phyloP scores from a whole-genome alignment of 2,113 vertebrate species.

The Triplophysa dalaica region DNA sequence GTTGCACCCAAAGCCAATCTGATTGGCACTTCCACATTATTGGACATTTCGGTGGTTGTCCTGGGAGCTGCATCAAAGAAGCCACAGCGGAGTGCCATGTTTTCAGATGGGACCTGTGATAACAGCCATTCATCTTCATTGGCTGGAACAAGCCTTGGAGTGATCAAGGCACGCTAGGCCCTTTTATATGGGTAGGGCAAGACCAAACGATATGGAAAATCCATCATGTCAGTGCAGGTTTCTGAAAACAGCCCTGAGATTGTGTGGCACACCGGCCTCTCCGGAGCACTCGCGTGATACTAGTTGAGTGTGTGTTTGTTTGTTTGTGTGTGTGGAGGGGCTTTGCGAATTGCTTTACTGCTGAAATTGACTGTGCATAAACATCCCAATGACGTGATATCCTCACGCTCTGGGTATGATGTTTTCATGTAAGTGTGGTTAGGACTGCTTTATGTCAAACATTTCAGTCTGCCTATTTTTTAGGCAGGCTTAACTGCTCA shows the following conservation, averaged over 20 bases:
- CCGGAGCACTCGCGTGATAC: not conserved
- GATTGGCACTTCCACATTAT: constrained; percentile 48
- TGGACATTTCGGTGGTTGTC: constrained; percentile 52
- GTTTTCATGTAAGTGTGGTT: not conserved
- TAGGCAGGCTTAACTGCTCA: too few species aligned
- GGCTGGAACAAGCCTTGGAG: constrained; percentile 62
- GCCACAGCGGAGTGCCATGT: constrained; percentile 56
- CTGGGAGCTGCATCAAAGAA: constrained; percentile 55
- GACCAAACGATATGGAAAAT: constrained; percentile 59
- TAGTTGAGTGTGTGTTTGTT: not conserved
- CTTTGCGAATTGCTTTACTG: not conserved
- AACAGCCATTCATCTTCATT: constrained; percentile 62
- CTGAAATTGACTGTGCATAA: constrained; percentile 14
- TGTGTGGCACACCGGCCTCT: not conserved
- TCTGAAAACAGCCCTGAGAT: constrained; percentile 53
- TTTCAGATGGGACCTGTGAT: constrained; percentile 60
- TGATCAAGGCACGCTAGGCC: constrained; percentile 63
- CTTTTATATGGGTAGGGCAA: constrained; percentile 52
- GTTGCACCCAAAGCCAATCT: constrained; percentile 39
- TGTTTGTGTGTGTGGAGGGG: not conserved
- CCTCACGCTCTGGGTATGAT: not conserved
- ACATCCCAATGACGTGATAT: not conserved
- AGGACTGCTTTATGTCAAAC: too few species aligned
- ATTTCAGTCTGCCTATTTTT: too few species aligned
- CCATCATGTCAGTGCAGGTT: constrained; percentile 60